Conservation (phyloP, 2,888 invertebrate genomes). For the Neria commutata region DNA sequence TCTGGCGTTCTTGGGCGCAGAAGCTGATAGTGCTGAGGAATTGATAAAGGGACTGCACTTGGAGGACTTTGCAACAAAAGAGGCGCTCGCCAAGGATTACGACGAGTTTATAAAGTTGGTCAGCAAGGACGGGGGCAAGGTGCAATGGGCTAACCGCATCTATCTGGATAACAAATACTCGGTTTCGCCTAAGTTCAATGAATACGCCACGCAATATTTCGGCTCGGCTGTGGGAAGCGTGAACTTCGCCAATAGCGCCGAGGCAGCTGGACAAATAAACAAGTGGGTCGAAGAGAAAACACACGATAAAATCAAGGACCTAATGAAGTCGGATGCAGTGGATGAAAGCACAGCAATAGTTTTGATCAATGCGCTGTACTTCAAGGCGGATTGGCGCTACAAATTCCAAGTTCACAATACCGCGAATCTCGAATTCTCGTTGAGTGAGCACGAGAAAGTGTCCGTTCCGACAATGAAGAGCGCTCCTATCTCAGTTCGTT, state of each 20-base stretch:
- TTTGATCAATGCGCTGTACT: conserved; percentile 29
- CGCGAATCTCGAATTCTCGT: conserved; percentile 75
- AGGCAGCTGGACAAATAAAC: conserved; percentile 62
- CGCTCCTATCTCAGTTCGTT: conserved; percentile 61
- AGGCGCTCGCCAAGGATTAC: conserved; percentile 31
- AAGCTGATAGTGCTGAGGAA: conserved; percentile 54
- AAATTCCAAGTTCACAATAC: conserved; percentile 67
- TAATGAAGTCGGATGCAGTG: conserved; percentile 20
- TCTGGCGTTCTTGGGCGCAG: conserved; percentile 73
- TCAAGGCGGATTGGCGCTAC: conserved; percentile 30
- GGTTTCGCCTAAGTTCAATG: conserved; percentile 24
- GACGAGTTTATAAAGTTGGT: conserved; percentile 23
- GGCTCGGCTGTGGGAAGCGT: conserved; percentile 25
- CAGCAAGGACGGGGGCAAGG: conserved; percentile 18
- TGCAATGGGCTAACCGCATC: conserved; percentile 65
- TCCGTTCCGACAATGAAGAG: conserved; percentile 70
- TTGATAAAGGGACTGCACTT: conserved; percentile 23
- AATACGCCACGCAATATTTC: conserved; percentile 22
- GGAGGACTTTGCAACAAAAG: conserved; percentile 16
- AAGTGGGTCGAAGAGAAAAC: conserved; percentile 29
- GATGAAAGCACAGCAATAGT: conserved; percentile 20
- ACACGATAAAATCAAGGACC: conserved; percentile 23
- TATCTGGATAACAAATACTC: conserved; percentile 20
- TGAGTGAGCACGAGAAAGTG: conserved; percentile 64
- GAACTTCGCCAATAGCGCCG: conserved; percentile 47